Conservation (phyloP, 2,797 vertebrate species). For the Anguilla obscura region DNA sequence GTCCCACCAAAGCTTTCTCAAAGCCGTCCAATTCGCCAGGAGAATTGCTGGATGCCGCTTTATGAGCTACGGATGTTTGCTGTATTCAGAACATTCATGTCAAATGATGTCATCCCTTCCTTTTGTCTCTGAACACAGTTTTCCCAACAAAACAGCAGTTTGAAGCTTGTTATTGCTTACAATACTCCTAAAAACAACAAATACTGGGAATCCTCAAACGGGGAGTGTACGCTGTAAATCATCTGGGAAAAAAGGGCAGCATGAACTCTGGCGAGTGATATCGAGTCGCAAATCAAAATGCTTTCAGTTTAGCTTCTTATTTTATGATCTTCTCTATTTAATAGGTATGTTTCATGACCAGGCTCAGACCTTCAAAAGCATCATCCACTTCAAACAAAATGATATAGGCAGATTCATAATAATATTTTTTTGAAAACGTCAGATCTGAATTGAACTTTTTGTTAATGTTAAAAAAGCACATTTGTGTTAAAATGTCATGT, state of each 20-base stretch:
- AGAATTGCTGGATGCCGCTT: conserved; percentile 78
- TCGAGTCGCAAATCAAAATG: not conserved
- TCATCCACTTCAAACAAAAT: not conserved
- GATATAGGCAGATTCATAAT: not conserved
- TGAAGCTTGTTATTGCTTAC: conserved; percentile 55
- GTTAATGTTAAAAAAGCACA: not conserved
- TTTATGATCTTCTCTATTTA: conserved; percentile 42
- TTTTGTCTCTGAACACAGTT: conserved; percentile 67
- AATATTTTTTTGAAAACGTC: not conserved
- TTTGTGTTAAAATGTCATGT: not conserved
- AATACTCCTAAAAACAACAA: conserved; percentile 60
- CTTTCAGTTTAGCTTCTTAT: not conserved
- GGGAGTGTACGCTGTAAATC: not conserved
- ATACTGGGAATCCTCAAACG: conserved; percentile 52
- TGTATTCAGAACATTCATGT: conserved; percentile 64
- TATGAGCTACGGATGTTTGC: conserved; percentile 74
- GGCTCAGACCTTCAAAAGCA: not conserved
- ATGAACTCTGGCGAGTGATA: not conserved
- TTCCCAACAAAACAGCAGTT: conserved; percentile 67
- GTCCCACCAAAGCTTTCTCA: conserved; percentile 60
- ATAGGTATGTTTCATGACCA: conserved; percentile 26
- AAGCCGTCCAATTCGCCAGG: conserved; percentile 31
- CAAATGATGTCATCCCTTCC: conserved; percentile 75
- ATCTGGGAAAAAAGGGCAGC: not conserved
- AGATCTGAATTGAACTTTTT: not conserved